Evolutionary conservation across 2,113 vertebrate genomes (phyloP).

Genomic region (Lepidiolamprologus cunningtoni): DNA sequence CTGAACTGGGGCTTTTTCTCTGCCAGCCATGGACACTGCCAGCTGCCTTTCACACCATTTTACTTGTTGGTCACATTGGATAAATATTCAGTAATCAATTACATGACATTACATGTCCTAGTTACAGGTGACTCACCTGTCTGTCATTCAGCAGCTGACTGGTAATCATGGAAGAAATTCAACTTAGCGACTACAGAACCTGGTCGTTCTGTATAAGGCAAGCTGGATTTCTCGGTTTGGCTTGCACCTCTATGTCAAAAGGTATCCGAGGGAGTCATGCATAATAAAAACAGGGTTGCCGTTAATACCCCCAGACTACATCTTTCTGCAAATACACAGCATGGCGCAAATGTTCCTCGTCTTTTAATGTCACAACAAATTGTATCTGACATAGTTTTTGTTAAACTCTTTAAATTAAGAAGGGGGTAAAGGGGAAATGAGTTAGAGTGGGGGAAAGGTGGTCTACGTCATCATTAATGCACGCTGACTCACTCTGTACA

Average conservation of each 20-base stretch:
- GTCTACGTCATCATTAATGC: not conserved
- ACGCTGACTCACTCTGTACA: slow-evolving; percentile 14
- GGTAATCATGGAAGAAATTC: not conserved
- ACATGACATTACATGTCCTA: not conserved
- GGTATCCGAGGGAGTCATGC: not conserved
- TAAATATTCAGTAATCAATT: not conserved
- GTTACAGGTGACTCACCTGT: slow-evolving; percentile 14
- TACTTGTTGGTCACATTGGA: not conserved
- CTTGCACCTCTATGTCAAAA: not conserved
- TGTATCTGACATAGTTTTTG: not conserved
- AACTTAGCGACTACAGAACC: not conserved
- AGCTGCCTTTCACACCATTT: not conserved
- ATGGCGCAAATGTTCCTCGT: not conserved
- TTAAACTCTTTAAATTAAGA: not conserved
- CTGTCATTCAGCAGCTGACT: not conserved
- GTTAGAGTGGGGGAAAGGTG: not conserved
- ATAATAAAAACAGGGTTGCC: not conserved
- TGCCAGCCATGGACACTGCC: not conserved
- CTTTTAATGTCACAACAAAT: not conserved
- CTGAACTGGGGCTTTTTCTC: not conserved
- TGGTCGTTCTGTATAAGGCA: not conserved
- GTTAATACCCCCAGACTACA: not conserved
- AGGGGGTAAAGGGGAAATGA: not conserved
- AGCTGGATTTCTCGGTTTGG: not conserved
- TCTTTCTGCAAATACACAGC: not conserved